Conservation (phyloP, 2,113 vertebrate genomes). For the Mustela lutreola region DNA sequence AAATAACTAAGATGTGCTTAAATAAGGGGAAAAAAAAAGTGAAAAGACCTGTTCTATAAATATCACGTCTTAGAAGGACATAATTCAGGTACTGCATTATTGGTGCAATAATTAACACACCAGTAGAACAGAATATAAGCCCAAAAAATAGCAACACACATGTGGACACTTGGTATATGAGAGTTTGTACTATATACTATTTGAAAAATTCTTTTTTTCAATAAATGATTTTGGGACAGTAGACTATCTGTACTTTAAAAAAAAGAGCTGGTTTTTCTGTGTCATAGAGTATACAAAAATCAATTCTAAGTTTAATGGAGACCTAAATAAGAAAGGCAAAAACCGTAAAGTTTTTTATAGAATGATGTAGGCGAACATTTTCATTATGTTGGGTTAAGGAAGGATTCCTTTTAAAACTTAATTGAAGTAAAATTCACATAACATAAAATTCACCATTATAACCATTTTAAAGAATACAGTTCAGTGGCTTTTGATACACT, state of each 20-base stretch:
- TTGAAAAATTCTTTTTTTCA: conserved; percentile 10
- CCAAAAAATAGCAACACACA: not conserved
- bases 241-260: not conserved
- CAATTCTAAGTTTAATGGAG: not conserved
- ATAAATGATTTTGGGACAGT: not conserved
- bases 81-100: not conserved
- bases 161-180: not conserved
- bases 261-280: not conserved
- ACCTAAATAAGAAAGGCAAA: not conserved
- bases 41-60: not conserved
- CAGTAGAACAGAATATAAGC: not conserved
- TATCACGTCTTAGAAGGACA: not conserved
- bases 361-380: not conserved
- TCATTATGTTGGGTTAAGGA: not conserved
- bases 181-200: not conserved
- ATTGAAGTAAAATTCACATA: not conserved
- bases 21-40: not conserved
- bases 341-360: not conserved
- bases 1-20: not conserved
- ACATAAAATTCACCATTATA: not conserved
- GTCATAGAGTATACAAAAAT: not conserved
- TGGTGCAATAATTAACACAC: conserved; percentile 10
- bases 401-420: not conserved
- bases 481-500: not conserved
- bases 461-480: not conserved